These are phyloP conservation scores for Lycophotia porphyrea DNA, from an alignment of 2,888 invertebrate genomes.

Conservation along the genomic window DNA sequence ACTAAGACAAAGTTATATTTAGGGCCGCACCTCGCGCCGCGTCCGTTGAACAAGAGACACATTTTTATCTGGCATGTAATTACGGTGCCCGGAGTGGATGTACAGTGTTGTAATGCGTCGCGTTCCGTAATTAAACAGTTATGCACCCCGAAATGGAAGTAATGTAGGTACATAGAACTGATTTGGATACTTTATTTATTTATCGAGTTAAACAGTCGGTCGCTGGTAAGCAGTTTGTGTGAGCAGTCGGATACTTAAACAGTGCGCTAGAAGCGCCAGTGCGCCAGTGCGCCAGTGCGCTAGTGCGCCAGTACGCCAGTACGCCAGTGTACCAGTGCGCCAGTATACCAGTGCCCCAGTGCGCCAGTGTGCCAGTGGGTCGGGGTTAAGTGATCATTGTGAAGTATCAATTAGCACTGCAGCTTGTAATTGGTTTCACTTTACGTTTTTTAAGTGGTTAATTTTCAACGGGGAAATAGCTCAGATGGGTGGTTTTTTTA, in stretches of 20 bases:
- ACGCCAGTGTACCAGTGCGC: background rate
- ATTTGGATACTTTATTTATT: background rate
- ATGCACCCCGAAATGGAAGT: background rate
- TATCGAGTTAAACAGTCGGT: background rate
- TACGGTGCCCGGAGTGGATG: background rate
- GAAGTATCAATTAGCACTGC: slow-evolving; percentile 15
- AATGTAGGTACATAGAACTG: background rate
- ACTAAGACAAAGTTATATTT: background rate
- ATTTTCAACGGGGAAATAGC: background rate
- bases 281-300: background rate
- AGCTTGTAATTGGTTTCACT: slow-evolving; percentile 9
- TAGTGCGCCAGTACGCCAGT: background rate
- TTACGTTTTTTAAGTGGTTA: background rate
- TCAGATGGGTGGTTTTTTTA: background rate
- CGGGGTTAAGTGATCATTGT: background rate
- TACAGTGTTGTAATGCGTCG: background rate
- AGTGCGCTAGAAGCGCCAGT: background rate
- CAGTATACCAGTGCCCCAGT: too few species aligned
- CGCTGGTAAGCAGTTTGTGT: background rate
- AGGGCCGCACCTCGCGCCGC: too few species aligned
- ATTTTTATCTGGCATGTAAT: background rate
- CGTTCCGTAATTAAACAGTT: slow-evolving; percentile 7
- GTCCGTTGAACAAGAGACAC: background rate
- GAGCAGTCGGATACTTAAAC: background rate
- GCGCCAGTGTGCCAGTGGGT: background rate